Evolutionary conservation across 2,888 invertebrate species (phyloP), one percentile per base, ranked within the genome.

Genomic region (Sisyra terminalis): DNA sequence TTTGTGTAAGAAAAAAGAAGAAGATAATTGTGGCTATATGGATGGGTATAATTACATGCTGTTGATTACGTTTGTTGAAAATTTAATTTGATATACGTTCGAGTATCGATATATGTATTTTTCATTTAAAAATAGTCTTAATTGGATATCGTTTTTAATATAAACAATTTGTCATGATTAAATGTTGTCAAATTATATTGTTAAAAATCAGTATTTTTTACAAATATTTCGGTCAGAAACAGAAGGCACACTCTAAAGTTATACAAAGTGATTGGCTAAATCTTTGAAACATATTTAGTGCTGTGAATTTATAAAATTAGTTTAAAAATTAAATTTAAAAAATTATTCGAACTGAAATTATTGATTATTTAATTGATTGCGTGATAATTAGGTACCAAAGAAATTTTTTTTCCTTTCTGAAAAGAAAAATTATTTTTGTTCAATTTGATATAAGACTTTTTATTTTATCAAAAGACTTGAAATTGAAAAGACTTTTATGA

Each of bases 301-400:
- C 43, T 43, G 43, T 43, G 43, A 43, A 43, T 43, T 43, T 34
- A 34, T 30, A 32, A 41, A 41, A 41, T 34, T 41, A 32, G 34
- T 32, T 41, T 41, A 32, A 40, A 37, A 37, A 37, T 17, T 37
- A 17, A 40, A 29, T 11, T 43, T 37, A 38, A 43, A 43, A 38
- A 43, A 16, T 43, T 37, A 37, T 43, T 37, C 15, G 30, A 43
- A 37, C 29, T 29, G 30, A 43, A 38, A 38, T 43, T 30, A 43
- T 30, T 38, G 18, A 34, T 43, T 31, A 37, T 43, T 43, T 43
- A 29, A 29, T 30, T 40, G 13, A 35, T 35, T 42, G 37, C 43
- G 43, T 43, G 43, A 43, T 43, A 43, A 29, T 43, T 30, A 43
- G 38, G 43, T 43, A 43, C 43, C 43, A 43, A 43, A 43, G 43